Percentiles rank a stretch among this genome's conserved stretches.
These are phyloP conservation scores for Amblyjoppa fuscipennis DNA, from an alignment of 2,888 invertebrate species.

Conservation along the genomic window DNA sequence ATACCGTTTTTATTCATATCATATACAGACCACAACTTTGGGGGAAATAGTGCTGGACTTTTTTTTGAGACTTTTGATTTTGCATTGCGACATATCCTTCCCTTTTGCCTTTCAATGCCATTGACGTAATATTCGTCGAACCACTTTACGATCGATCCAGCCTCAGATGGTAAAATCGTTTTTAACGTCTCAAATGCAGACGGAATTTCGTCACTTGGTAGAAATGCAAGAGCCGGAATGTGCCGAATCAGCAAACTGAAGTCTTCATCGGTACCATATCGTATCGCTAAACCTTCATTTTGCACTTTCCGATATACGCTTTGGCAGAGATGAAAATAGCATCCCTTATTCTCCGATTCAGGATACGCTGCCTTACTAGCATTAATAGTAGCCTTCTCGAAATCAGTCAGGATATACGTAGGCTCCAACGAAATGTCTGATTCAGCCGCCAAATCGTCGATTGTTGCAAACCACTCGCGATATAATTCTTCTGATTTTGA, in stretches of 20 bases:
- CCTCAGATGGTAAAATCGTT: constrained; percentile 26
- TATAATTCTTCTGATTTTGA: constrained; percentile 30
- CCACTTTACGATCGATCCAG: constrained; percentile 20
- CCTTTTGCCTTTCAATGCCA: neutral
- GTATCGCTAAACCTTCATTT: constrained; percentile 9
- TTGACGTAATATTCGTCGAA: constrained; percentile 30
- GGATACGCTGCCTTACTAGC: constrained; percentile 21
- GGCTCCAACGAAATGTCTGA: constrained; percentile 21
- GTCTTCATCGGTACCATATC: constrained; percentile 23
- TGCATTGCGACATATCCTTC: neutral
- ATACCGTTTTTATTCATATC: constrained; percentile 31
- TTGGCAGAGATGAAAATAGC: constrained; percentile 30
- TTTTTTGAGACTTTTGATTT: neutral
- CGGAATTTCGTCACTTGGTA: constrained; percentile 30
- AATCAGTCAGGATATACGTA: constrained; percentile 18
- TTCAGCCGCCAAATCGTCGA: constrained; percentile 5
- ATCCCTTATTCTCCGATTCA: constrained; percentile 5
- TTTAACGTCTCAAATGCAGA: constrained; percentile 16
- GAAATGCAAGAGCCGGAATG: constrained; percentile 24
- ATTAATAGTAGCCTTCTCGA: constrained; percentile 24
- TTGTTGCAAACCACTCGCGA: neutral
- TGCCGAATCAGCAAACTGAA: constrained; percentile 29
- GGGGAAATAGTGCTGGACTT: constrained; percentile 4
- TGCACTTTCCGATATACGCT: constrained; percentile 26
- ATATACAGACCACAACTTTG: constrained; percentile 22